These are phyloP conservation scores for Dolichomitus sp. DNA, from an alignment of 2,888 invertebrate genomes.

Conservation along the genomic window DNA sequence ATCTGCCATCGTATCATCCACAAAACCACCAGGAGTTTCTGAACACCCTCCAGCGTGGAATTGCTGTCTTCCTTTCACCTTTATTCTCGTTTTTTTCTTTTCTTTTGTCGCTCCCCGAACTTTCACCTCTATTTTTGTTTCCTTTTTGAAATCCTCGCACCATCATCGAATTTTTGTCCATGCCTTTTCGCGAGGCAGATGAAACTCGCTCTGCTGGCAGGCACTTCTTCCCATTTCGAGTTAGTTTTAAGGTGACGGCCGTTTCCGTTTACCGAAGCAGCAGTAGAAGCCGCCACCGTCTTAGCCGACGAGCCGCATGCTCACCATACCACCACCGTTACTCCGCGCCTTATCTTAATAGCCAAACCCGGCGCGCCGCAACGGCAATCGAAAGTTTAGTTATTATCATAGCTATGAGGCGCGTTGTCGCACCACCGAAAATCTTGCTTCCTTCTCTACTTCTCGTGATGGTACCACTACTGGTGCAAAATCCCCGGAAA, in stretches of 20 bases:
- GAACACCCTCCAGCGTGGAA: constrained; percentile 49
- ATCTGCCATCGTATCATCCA: constrained; percentile 70
- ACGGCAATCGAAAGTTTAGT: constrained; percentile 81
- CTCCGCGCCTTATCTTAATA: constrained; percentile 77
- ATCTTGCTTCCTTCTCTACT: constrained; percentile 30
- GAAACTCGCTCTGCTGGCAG: not conserved
- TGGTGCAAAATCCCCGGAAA: constrained; percentile 67
- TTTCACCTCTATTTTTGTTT: constrained; percentile 20
- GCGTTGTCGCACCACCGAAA: constrained; percentile 64
- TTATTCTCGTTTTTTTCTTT: constrained; percentile 27
- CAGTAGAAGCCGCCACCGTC: constrained; percentile 30
- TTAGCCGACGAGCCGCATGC: constrained; percentile 37
- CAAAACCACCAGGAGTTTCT: constrained; percentile 68
- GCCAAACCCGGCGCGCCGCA: constrained; percentile 61
- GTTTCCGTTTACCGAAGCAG: constrained; percentile 47
- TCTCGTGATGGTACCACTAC: not conserved
- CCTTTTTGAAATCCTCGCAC: not conserved
- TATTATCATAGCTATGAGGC: constrained; percentile 73
- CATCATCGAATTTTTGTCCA: constrained; percentile 1
- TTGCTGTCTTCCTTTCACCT: constrained; percentile 9
- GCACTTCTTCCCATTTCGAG: constrained; percentile 53
- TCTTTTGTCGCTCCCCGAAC: constrained; percentile 28
- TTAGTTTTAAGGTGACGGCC: constrained; percentile 66
- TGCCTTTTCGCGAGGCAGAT: constrained; percentile 13
- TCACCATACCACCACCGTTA: not conserved